Percentiles rank a stretch among this genome's conserved stretches.
These are phyloP conservation scores for Danio tinwini DNA, from an alignment of 2,797 vertebrate species.

Conservation along the genomic window DNA sequence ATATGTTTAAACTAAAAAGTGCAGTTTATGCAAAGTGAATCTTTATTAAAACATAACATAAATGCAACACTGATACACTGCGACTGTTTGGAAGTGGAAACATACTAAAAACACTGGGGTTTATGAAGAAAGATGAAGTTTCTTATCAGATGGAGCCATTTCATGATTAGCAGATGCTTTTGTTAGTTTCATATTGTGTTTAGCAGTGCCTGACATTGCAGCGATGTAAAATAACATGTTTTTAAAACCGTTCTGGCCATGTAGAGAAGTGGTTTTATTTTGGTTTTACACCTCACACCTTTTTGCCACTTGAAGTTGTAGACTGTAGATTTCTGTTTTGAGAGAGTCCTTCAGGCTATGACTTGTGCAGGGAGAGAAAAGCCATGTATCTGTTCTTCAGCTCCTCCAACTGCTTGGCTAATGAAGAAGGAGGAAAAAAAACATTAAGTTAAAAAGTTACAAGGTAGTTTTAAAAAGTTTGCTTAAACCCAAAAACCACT, in stretches of 20 bases:
- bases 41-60: constrained; percentile 6
- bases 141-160: background rate
- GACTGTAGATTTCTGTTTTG: background rate
- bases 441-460: background rate
- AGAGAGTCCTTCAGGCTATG: constrained; percentile 12
- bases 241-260: background rate
- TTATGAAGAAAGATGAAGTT: background rate
- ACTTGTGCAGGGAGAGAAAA: constrained; percentile 56
- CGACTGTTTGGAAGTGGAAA: background rate
- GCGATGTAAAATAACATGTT: background rate
- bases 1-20: background rate
- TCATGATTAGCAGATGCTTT: background rate
- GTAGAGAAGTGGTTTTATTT: background rate
- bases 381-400: constrained; percentile 64
- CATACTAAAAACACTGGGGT: background rate
- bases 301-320: background rate
- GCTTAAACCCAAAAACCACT: constrained; percentile 45
- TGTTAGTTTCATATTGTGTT: background rate
- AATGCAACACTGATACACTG: background rate
- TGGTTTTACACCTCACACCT: background rate
- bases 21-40: background rate
- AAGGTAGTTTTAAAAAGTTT: background rate
- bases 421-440: constrained; percentile 51
- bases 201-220: background rate
- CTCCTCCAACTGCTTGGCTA: constrained; percentile 73